Evolutionary conservation across 2,888 invertebrate species (phyloP).

Genomic region (Acronicta aceris): DNA sequence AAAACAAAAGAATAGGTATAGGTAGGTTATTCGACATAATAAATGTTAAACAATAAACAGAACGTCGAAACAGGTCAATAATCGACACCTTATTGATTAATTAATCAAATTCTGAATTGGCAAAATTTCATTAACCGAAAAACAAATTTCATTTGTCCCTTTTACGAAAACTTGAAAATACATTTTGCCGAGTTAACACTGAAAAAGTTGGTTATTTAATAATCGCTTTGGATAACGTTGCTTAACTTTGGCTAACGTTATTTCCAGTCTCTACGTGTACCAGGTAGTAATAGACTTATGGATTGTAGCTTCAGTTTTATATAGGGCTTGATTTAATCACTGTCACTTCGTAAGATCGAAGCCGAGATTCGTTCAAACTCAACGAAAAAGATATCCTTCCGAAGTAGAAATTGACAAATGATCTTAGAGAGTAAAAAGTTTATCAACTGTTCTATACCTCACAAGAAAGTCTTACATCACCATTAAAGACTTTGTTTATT

Average conservation of each 20-base stretch:
- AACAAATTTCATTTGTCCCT: constrained; percentile 1
- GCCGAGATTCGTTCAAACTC: not conserved
- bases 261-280: constrained; percentile 18
- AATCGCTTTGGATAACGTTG: constrained; percentile 29
- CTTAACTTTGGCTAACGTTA: constrained; percentile 25
- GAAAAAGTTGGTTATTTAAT: constrained; percentile 47
- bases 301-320: not conserved
- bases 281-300: constrained; percentile 1
- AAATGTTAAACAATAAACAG: constrained; percentile 3
- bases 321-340: constrained; percentile 1
- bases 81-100: not conserved
- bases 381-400: not conserved
- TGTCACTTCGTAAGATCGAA: not conserved
- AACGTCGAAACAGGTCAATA: not conserved
- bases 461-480: not conserved
- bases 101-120: constrained; percentile 9
- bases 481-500: not conserved
- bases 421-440: constrained; percentile 1
- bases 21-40: constrained; percentile 6
- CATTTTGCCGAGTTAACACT: constrained; percentile 23
- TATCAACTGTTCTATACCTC: not conserved
- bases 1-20: constrained; percentile 11
- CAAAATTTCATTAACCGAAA: constrained; percentile 30
- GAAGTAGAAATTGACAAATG: constrained; percentile 2
- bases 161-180: constrained; percentile 36